Evolutionary conservation across 1,140 invertebrate species (phyloP), one percentile per base, ranked within the genome.

Genomic region (Zaprionus camerounensis): DNA sequence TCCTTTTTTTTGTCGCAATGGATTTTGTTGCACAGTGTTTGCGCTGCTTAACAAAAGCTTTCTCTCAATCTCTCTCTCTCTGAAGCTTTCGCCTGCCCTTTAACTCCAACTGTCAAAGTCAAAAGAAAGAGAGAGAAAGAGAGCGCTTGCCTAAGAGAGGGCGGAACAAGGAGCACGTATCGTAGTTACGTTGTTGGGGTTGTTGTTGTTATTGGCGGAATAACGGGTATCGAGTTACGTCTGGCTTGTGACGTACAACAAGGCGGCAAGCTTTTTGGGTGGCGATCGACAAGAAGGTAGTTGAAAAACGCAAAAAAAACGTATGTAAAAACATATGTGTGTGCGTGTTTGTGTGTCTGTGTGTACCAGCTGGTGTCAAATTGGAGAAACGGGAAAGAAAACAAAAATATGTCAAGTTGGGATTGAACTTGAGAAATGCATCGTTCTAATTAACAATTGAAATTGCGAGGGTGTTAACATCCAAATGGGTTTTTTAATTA

Each of bases 31-130:
- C 31, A 59, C 57, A 59, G 57, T 59, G 57, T 59, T 41, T 13
- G 17, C 57, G 34, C 34, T 38, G 34, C 31, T 22, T 12, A 9
- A 17, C n/a, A 13, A 36, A 34, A 59, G 57, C 57, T 59, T 3
- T 31, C 17, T 12, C 56, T 41, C 38, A 20, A 20, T 7, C 38
- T 41, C 38, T 6, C n/a, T 17, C n/a, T 44, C 41, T n/a, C 41
- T 9, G 41, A 34, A 59, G 57, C 57, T 59, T 59, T 38, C 7
- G 57, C 34, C 57, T 59, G 57, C 57, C 57, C 57, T 59, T 59
- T 36, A 59, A 59, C 31, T 59, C 31, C 13, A 59, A 59, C 57
- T 34, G 17, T 38, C 31, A 59, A 59, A 59, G 31, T 59, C 28
- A 59, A 36, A 2, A 24, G 34, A 20, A 17, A 58, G 34, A 13